A percentile compares a stretch with the other conserved stretches of the same genome.
phyloP scores from a whole-genome alignment of 2,888 invertebrate genomes.

The Glaucopsyche alexis region DNA sequence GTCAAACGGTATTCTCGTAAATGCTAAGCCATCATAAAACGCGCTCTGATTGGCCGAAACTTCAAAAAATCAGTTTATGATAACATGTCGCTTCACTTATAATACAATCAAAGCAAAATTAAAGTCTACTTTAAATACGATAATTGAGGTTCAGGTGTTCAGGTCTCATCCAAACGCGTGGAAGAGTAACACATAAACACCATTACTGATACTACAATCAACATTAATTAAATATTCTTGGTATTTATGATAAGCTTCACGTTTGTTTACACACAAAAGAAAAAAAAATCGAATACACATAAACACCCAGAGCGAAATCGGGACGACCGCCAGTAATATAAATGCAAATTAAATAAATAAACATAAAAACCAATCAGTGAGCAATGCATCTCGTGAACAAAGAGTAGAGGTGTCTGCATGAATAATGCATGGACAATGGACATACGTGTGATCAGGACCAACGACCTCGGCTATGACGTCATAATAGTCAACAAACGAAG shows the following conservation, averaged over 20 bases:
- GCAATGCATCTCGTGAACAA: constrained; percentile 26
- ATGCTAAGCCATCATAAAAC: too few species aligned
- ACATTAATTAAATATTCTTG: background rate
- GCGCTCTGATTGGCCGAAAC: too few species aligned
- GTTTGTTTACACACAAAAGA: background rate
- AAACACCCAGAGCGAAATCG: background rate
- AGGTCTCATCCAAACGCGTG: too few species aligned
- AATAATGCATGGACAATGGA: constrained; percentile 55
- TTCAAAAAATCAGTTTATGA: too few species aligned
- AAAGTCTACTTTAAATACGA: too few species aligned
- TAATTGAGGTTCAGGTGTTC: too few species aligned
- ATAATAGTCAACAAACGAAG: background rate
- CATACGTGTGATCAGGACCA: constrained; percentile 1
- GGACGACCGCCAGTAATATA: constrained; percentile 7
- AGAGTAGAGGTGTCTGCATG: constrained; percentile 43
- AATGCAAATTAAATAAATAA: constrained; percentile 19
- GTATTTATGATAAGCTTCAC: background rate
- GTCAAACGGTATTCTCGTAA: too few species aligned
- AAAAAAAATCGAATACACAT: background rate
- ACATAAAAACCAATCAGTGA: constrained; percentile 19
- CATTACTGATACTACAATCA: background rate
- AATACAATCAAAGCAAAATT: too few species aligned
- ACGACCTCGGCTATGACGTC: constrained; percentile 6
- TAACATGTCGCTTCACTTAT: too few species aligned
- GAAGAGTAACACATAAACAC: too few species aligned